Conservation (phyloP, 2,888 invertebrate species). For the Drymonia ruficornis region DNA sequence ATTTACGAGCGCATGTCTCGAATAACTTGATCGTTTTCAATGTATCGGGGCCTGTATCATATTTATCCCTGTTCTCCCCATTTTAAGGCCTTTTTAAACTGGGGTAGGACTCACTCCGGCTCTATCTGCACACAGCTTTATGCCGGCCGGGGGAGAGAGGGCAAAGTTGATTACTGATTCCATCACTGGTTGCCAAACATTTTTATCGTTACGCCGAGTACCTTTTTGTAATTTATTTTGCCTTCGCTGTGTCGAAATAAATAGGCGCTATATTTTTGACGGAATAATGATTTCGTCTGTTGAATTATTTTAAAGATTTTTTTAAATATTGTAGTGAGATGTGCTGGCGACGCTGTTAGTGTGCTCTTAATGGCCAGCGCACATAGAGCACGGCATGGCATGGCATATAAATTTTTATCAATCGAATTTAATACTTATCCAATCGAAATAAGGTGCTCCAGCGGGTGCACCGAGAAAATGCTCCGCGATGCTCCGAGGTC, state of each 20-base stretch:
- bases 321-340: too few relatives aligned
- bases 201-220: slow-evolving; percentile 16
- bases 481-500: too few relatives aligned
- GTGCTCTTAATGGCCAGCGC: too few relatives aligned
- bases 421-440: too few relatives aligned
- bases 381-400: too few relatives aligned
- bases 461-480: too few relatives aligned
- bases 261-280: not conserved
- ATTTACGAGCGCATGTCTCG: too few relatives aligned
- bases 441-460: too few relatives aligned
- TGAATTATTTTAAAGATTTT: not conserved
- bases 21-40: too few relatives aligned
- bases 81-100: not conserved
- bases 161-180: slow-evolving; percentile 49
- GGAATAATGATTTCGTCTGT: not conserved
- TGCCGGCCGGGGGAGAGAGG: slow-evolving; percentile 23
- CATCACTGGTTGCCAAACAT: slow-evolving; percentile 32
- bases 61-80: not conserved
- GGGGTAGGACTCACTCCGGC: slow-evolving; percentile 17
- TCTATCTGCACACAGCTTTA: slow-evolving; percentile 26
- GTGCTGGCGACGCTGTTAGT: not conserved
- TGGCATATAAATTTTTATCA: too few relatives aligned
- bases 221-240: slow-evolving; percentile 8
- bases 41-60: too few relatives aligned
- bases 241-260: slow-evolving; percentile 1